These are phyloP conservation scores for Platynereis dumerilii DNA, from an alignment of 2,888 invertebrate genomes.

Conservation along the genomic window DNA sequence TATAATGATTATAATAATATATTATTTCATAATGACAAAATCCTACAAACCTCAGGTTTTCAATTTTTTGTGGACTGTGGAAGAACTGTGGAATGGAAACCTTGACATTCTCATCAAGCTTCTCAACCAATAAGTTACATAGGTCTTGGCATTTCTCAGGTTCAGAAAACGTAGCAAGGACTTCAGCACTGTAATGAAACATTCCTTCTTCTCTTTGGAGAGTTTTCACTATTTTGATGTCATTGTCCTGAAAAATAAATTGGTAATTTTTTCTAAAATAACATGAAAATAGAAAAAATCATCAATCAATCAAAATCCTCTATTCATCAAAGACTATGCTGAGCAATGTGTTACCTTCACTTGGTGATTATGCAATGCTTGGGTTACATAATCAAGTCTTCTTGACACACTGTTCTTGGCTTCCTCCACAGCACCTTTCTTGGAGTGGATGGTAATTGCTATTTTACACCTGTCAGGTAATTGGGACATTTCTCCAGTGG, in stretches of 20 bases:
- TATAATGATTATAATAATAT: too few species aligned
- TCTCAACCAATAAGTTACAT: constrained; percentile 55
- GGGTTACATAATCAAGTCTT: constrained; percentile 54
- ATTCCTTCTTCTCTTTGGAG: constrained; percentile 45
- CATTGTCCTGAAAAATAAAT: constrained; percentile 48
- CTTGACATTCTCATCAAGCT: constrained; percentile 53
- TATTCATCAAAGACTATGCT: too few species aligned
- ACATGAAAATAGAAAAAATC: too few species aligned
- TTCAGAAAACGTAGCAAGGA: constrained; percentile 50
- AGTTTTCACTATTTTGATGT: constrained; percentile 48
- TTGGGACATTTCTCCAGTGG: constrained; percentile 51
- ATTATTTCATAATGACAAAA: background rate
- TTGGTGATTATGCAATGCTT: constrained; percentile 52
- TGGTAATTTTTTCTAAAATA: too few species aligned
- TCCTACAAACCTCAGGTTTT: constrained; percentile 47
- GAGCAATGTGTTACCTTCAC: too few species aligned
- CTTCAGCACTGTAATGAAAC: constrained; percentile 48
- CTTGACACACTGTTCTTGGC: constrained; percentile 55
- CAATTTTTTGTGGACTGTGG: constrained; percentile 50
- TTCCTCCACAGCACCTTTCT: constrained; percentile 52
- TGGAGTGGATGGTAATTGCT: constrained; percentile 43
- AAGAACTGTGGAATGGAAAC: constrained; percentile 51
- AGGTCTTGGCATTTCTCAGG: constrained; percentile 52
- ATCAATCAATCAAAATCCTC: too few species aligned
- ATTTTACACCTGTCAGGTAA: constrained; percentile 53